phyloP scores from a whole-genome alignment of 2,113 vertebrate genomes.

The Notiomystis cincta region DNA sequence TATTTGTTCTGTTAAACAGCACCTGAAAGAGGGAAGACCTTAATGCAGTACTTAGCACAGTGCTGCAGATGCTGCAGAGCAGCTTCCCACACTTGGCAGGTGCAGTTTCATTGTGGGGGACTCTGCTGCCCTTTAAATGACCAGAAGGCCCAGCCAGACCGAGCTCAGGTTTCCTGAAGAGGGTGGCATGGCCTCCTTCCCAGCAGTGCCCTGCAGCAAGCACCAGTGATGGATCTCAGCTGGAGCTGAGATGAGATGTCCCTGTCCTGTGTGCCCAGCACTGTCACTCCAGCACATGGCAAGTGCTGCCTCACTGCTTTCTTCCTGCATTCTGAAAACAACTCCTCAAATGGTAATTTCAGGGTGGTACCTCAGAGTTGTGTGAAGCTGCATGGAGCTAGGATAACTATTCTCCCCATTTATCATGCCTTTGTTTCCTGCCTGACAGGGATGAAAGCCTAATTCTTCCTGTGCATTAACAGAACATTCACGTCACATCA shows the following conservation, averaged over 20 bases:
- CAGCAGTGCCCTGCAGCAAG: neutral
- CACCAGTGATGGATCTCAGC: neutral
- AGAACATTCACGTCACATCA: constrained; percentile 41
- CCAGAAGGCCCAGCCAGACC: neutral
- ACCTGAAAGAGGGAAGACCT: neutral
- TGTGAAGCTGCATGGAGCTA: neutral
- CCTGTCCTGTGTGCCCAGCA: neutral
- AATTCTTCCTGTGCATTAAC: constrained; percentile 29
- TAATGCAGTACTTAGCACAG: neutral
- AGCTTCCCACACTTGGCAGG: neutral
- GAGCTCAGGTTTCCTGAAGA: constrained; percentile 43
- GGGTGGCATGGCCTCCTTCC: constrained; percentile 1
- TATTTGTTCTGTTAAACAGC: constrained; percentile 1
- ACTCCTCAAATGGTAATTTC: constrained; percentile 5
- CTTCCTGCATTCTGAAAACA: neutral
- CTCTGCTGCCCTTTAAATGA: constrained; percentile 15
- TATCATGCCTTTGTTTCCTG: constrained; percentile 45
- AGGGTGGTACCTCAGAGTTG: constrained; percentile 2
- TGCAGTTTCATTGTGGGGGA: neutral
- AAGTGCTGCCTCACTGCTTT: neutral
- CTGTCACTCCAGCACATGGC: neutral
- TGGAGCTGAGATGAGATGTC: neutral
- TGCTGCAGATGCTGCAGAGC: neutral
- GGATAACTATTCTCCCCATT: neutral
- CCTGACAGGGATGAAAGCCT: constrained; percentile 26